Evolutionary conservation across 2,797 vertebrate genomes (phyloP).

Genomic region (Epinephelus awoara): DNA sequence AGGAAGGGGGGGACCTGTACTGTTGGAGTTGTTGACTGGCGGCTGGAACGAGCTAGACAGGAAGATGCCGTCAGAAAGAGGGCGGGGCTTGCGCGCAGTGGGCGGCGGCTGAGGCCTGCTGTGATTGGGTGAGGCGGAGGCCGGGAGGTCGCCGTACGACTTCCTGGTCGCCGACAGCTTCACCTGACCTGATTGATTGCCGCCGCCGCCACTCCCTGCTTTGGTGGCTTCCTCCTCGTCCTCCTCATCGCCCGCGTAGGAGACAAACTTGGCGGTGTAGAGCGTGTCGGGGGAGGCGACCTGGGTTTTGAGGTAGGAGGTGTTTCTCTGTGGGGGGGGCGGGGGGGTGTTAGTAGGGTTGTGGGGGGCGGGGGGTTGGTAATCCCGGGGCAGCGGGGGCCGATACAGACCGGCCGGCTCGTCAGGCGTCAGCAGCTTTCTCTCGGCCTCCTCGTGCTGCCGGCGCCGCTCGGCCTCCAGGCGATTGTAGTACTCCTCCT

Average conservation of each 20-base stretch:
- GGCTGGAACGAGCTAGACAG: conserved; percentile 95
- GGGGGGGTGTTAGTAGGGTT: conserved; percentile 91
- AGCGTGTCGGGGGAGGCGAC: conserved; percentile 93
- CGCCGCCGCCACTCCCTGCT: conserved; percentile 74
- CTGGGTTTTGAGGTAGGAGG: conserved; percentile 95
- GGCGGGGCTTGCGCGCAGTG: conserved; percentile 92
- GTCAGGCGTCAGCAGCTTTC: conserved; percentile 94
- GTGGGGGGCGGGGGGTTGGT: conserved; percentile 89
- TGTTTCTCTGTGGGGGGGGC: conserved; percentile 97
- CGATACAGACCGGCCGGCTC: conserved; percentile 96
- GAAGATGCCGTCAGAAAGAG: conserved; percentile 96
- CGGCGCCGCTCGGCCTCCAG: conserved; percentile 97
- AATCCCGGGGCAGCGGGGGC: conserved; percentile 96
- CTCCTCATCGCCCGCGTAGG: conserved; percentile 95
- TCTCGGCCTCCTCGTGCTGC: conserved; percentile 96
- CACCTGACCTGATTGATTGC: conserved; percentile 94
- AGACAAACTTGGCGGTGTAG: conserved; percentile 99
- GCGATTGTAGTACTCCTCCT: conserved; percentile 97
- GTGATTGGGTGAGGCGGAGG: conserved; percentile 77
- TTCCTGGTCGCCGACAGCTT: conserved; percentile 92
- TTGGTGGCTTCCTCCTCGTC: conserved; percentile 83
- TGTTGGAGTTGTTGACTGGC: conserved; percentile 95
- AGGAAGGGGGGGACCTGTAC: conserved; percentile 92
- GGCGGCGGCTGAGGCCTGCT: conserved; percentile 89
- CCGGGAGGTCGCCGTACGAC: conserved; percentile 93